A percentile compares a stretch with the other conserved stretches of the same genome.
Conservation (phyloP, 2,797 vertebrate genomes). For the Otolemur crassicaudatus region DNA sequence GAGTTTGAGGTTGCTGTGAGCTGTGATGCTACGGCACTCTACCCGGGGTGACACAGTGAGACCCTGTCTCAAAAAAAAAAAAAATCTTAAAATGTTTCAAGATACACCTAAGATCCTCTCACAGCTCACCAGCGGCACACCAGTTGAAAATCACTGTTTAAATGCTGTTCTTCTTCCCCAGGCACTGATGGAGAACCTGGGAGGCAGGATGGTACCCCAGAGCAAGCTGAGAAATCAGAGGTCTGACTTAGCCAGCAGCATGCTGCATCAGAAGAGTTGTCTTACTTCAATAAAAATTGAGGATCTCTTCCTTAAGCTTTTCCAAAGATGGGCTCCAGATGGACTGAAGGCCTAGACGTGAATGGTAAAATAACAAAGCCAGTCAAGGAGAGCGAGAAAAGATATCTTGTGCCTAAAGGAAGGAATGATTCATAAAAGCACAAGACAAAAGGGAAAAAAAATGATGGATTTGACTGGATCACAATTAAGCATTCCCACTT, state of each 20-base stretch:
- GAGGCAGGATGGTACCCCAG: accelerated
- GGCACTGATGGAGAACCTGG: not conserved
- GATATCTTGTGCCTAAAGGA: not conserved
- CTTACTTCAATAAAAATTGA: not conserved
- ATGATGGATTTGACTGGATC: not conserved
- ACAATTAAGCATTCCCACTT: too few relatives aligned
- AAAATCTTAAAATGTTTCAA: too few relatives aligned
- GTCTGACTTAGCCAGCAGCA: not conserved
- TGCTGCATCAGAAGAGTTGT: accelerated
- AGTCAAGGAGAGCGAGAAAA: not conserved
- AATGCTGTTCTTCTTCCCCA: not conserved
- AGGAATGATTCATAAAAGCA: not conserved
- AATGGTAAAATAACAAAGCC: not conserved
- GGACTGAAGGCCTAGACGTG: not conserved
- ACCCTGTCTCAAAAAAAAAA: too few relatives aligned
- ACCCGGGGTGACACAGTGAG: too few relatives aligned
- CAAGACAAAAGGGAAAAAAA: not conserved
- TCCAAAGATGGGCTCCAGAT: not conserved
- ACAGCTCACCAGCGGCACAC: too few relatives aligned
- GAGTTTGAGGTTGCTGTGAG: too few relatives aligned
- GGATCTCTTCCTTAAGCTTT: not conserved
- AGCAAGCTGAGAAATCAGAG: not conserved
- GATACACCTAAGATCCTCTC: too few relatives aligned
- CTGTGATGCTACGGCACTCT: too few relatives aligned
- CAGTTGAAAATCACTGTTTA: too few relatives aligned